Conservation (phyloP, 1,140 invertebrate species). For the Phenacoccus solenopsis region DNA sequence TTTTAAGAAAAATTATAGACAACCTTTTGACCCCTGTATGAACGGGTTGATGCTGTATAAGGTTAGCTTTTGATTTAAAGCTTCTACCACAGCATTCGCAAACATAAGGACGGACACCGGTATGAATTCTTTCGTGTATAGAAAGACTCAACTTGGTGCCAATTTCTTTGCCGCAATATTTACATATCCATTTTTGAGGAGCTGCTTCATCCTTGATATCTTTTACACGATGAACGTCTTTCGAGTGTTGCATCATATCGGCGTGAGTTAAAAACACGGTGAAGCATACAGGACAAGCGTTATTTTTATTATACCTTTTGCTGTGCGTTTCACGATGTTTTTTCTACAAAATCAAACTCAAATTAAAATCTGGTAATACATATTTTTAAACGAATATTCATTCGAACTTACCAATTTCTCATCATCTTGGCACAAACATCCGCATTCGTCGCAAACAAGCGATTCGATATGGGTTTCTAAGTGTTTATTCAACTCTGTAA, state of each 20-base stretch:
- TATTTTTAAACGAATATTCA: no score
- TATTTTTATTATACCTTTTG: not conserved
- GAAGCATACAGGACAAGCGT: not conserved
- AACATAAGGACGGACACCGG: not conserved
- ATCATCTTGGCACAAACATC: not conserved
- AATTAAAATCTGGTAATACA: no score
- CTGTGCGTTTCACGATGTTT: not conserved
- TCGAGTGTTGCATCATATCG: not conserved
- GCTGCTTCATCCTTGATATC: not conserved
- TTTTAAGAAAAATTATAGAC: no score
- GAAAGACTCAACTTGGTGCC: not conserved
- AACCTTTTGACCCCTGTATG: not conserved
- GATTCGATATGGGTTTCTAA: not conserved
- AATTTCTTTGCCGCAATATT: not conserved
- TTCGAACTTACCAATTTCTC: not conserved
- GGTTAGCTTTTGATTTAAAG: not conserved
- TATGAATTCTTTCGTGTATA: constrained; percentile 4
- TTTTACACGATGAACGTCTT: not conserved
- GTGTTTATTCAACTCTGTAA: not conserved
- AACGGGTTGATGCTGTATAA: not conserved
- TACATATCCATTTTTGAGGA: not conserved
- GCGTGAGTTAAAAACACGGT: not conserved
- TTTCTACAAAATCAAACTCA: no score
- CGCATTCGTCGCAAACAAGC: not conserved
- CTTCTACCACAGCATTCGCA: not conserved